Evolutionary conservation across 2,113 vertebrate species (phyloP).

Genomic region (Gasterosteus nipponicus): DNA sequence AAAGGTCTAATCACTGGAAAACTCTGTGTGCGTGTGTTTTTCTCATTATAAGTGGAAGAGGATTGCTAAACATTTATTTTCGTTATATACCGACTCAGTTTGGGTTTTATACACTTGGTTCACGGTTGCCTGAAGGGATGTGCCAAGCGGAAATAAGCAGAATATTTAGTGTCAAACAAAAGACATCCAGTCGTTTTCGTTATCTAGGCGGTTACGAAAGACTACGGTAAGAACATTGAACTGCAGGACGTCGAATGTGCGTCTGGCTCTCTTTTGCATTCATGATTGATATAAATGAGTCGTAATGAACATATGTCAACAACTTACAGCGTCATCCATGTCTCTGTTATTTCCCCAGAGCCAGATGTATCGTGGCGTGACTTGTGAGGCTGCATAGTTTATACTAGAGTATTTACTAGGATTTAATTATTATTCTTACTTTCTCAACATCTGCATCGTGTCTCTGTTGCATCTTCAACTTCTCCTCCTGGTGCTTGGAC

Average conservation of each 20-base stretch:
- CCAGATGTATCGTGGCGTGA: neutral
- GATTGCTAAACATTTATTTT: neutral
- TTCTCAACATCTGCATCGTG: constrained; percentile 93
- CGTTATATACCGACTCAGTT: neutral
- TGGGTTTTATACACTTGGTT: neutral
- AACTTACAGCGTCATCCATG: neutral
- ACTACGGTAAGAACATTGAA: neutral
- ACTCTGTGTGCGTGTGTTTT: neutral
- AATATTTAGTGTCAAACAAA: neutral
- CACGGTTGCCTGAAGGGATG: neutral
- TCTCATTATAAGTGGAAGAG: neutral
- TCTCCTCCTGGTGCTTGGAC: constrained; percentile 93
- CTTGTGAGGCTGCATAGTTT: neutral
- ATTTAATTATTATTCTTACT: constrained; percentile 76
- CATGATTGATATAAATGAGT: neutral
- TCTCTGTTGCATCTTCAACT: constrained; percentile 90
- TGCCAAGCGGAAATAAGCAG: neutral
- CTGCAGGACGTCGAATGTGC: neutral
- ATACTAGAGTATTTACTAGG: neutral
- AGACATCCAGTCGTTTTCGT: neutral
- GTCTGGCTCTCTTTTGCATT: neutral
- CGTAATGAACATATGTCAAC: neutral
- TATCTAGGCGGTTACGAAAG: too few relatives aligned
- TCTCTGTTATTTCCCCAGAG: neutral
- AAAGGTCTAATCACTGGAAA: neutral